Evolutionary conservation across 2,113 vertebrate species (phyloP).

Genomic region (Drymodes brunneopygia): DNA sequence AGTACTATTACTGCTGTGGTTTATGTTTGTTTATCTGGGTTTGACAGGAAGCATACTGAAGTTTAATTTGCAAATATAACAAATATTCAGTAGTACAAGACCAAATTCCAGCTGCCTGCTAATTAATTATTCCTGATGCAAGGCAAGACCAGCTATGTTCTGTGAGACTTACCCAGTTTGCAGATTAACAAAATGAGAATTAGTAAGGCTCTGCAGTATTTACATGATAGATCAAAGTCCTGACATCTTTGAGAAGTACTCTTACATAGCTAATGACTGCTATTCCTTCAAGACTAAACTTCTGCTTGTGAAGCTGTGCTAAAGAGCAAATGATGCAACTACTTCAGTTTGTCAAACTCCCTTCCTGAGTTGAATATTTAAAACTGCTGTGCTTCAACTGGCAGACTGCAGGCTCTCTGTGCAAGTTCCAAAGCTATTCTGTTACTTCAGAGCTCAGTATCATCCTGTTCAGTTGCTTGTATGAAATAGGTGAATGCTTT

Average conservation of each 20-base stretch:
- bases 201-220: conserved; percentile 47
- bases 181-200: conserved; percentile 62
- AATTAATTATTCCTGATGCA: neutral
- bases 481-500: neutral
- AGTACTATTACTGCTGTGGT: neutral
- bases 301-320: conserved; percentile 22
- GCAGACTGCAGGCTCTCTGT: neutral
- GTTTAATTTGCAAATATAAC: neutral
- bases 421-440: neutral
- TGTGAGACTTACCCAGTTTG: conserved; percentile 4
- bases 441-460: neutral
- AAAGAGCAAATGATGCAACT: conserved; percentile 36
- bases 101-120: neutral
- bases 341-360: conserved; percentile 36
- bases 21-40: neutral
- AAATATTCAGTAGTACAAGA: neutral
- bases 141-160: neutral
- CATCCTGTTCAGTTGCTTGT: neutral
- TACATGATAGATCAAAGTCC: conserved; percentile 56
- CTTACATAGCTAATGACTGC: conserved; percentile 47
- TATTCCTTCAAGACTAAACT: conserved; percentile 52
- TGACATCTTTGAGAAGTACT: conserved; percentile 12
- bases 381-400: neutral
- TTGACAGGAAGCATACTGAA: neutral
- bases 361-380: neutral